These are phyloP conservation scores for Chiloscyllium punctatum DNA, from an alignment of 2,797 vertebrate species.

Conservation along the genomic window DNA sequence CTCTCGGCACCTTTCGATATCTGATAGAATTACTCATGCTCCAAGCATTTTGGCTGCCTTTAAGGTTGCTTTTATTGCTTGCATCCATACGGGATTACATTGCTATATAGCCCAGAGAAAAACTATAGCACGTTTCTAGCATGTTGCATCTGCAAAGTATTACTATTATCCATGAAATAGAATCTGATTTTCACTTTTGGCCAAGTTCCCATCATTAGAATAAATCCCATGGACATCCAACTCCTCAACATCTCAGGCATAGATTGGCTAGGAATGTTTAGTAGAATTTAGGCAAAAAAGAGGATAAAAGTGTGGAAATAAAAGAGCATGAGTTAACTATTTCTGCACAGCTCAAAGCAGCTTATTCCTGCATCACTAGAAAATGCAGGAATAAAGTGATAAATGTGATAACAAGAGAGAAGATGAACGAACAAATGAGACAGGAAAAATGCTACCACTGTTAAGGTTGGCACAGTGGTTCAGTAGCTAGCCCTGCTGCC, in stretches of 20 bases:
- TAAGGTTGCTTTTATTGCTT: neutral
- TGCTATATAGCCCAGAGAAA: neutral
- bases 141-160: neutral
- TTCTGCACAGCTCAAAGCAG: neutral
- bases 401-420: neutral
- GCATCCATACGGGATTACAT: neutral
- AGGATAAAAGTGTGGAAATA: neutral
- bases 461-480: no score
- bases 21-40: slow-evolving; percentile 17
- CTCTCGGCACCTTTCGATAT: neutral
- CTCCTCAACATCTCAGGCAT: neutral
- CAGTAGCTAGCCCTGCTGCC: no score
- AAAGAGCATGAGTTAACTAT: neutral
- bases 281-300: neutral
- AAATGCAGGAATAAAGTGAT: neutral
- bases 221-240: neutral
- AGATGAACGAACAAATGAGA: neutral
- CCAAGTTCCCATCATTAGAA: neutral
- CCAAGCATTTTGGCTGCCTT: slow-evolving; percentile 21
- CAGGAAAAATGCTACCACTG: neutral
- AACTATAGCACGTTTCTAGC: slow-evolving; percentile 15
- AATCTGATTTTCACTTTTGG: slow-evolving; percentile 6
- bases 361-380: neutral
- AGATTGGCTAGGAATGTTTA: neutral
- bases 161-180: neutral